Evolutionary conservation across 2,113 vertebrate genomes (phyloP).

Genomic region (Trichechus manatus): DNA sequence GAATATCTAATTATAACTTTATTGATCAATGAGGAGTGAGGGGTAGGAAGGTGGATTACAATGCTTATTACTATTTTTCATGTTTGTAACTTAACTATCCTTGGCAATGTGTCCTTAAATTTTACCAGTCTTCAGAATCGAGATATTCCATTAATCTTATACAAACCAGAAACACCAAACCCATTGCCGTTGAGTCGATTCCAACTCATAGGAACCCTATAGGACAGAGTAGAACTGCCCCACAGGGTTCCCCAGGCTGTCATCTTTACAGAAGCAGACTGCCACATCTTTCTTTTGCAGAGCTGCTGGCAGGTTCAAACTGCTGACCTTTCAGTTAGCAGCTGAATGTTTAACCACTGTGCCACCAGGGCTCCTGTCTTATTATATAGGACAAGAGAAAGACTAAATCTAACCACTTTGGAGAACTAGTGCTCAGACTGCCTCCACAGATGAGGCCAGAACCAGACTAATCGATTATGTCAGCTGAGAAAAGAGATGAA

Average conservation of each 20-base stretch:
- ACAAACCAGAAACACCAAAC: no score
- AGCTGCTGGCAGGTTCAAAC: no score
- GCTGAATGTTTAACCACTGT: no score
- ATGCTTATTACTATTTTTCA: background rate
- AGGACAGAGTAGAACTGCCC: no score
- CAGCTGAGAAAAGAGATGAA: background rate
- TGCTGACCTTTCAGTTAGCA: no score
- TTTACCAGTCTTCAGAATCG: slow-evolving; percentile 16
- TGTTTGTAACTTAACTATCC: background rate
- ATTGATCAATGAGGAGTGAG: background rate
- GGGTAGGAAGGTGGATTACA: background rate
- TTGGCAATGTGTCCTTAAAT: background rate
- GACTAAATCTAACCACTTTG: background rate
- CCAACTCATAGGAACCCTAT: no score
- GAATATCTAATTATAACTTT: background rate
- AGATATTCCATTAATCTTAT: background rate
- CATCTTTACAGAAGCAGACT: no score
- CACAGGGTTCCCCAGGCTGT: no score
- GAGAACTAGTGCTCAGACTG: background rate
- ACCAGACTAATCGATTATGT: background rate
- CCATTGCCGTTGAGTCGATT: no score
- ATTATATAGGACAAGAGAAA: background rate
- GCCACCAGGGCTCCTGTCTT: no score
- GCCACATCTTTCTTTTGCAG: no score
- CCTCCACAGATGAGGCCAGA: background rate